These are phyloP conservation scores for Thunnus thynnus DNA, from an alignment of 2,113 vertebrate species.

Conservation along the genomic window DNA sequence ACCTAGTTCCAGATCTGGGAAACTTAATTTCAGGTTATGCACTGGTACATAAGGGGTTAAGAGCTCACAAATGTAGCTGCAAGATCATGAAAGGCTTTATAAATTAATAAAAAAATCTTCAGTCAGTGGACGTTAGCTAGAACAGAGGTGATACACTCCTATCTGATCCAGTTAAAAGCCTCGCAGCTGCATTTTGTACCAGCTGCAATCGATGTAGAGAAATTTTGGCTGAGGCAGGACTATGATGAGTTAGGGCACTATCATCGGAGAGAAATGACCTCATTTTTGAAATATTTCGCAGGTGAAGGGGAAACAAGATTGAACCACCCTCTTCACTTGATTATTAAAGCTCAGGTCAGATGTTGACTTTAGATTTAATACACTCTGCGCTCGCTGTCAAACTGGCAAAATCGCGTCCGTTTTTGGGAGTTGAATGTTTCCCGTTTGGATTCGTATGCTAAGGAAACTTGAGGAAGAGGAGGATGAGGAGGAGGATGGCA, in stretches of 20 bases:
- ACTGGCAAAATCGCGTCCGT: background rate
- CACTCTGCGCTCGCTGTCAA: slow-evolving; percentile 11
- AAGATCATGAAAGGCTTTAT: slow-evolving; percentile 1
- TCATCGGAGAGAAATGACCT: slow-evolving; percentile 40
- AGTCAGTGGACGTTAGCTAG: background rate
- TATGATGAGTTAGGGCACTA: background rate
- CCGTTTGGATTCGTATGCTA: slow-evolving; percentile 19
- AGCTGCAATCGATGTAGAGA: background rate
- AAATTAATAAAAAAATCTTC: background rate
- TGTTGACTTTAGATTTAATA: slow-evolving; percentile 41
- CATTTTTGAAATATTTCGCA: slow-evolving; percentile 35
- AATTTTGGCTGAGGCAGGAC: slow-evolving; percentile 14
- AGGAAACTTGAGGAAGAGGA: slow-evolving; percentile 3
- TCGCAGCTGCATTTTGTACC: slow-evolving; percentile 5
- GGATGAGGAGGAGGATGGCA: background rate
- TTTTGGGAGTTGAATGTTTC: slow-evolving; percentile 11
- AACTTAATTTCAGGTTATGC: background rate
- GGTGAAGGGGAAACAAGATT: slow-evolving; percentile 38
- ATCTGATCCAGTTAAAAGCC: slow-evolving; percentile 22
- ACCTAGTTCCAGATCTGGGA: slow-evolving; percentile 14
- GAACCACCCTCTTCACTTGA: slow-evolving; percentile 55
- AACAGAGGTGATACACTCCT: background rate
- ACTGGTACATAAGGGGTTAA: background rate
- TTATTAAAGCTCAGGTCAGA: slow-evolving; percentile 46
- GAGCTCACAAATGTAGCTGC: slow-evolving; percentile 1